These are phyloP conservation scores for Galagoides demidoff DNA, from an alignment of 2,797 vertebrate species.

Conservation along the genomic window DNA sequence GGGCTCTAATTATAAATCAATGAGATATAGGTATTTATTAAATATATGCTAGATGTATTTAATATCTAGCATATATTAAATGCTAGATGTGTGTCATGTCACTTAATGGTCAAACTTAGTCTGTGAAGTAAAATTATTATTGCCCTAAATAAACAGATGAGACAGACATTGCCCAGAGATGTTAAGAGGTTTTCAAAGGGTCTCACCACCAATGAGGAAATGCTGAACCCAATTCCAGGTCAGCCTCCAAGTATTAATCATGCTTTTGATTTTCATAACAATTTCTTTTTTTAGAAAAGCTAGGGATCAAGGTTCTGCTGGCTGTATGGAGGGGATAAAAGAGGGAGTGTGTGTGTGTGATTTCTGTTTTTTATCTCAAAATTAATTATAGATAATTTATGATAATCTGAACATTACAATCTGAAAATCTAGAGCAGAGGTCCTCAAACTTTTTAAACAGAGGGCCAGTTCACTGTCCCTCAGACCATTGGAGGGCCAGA, in stretches of 20 bases:
- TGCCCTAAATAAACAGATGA: not conserved
- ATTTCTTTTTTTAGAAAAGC: slow-evolving; percentile 46
- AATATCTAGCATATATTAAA: no score
- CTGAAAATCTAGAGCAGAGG: not conserved
- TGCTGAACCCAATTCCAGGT: not conserved
- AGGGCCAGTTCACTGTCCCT: no score
- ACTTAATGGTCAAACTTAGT: not conserved
- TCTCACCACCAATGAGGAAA: not conserved
- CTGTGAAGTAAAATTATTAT: not conserved
- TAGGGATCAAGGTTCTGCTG: not conserved
- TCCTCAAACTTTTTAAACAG: no score
- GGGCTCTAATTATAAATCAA: not conserved
- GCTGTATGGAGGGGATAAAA: not conserved
- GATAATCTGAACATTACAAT: not conserved
- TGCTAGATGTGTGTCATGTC: not conserved
- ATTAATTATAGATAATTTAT: not conserved
- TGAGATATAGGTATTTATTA: not conserved
- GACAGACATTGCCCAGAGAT: not conserved
- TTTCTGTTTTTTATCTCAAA: slow-evolving; percentile 1
- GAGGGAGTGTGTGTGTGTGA: not conserved
- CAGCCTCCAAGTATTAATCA: slow-evolving; percentile 27
- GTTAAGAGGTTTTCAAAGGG: not conserved
- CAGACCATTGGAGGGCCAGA: no score
- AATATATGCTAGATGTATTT: not conserved
- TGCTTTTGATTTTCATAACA: slow-evolving; percentile 67